Percentiles rank a stretch among this genome's conserved stretches.
Evolutionary conservation across 1,140 invertebrate species (phyloP).

Genomic region (Drosophila hydei): DNA sequence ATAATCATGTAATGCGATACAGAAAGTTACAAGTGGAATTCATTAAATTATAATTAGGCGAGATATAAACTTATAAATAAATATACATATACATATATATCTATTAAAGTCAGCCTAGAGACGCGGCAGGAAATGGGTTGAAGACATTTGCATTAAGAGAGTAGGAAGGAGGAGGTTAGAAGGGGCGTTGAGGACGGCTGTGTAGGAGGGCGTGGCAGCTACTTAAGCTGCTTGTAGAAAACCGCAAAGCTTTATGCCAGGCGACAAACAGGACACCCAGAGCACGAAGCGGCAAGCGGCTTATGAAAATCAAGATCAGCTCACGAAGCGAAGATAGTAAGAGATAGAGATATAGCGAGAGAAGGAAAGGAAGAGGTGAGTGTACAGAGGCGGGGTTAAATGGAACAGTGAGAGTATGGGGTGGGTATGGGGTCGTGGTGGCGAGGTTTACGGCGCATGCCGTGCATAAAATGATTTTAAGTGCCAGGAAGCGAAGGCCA

Average conservation of each 20-base stretch:
- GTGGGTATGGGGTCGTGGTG: background rate
- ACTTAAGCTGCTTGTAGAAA: conserved; percentile 46
- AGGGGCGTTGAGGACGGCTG: conserved; percentile 11
- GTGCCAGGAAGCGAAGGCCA: conserved; percentile 21
- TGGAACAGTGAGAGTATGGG: background rate
- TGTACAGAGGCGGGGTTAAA: too few species aligned
- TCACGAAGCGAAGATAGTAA: conserved; percentile 11
- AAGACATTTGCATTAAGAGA: conserved; percentile 25
- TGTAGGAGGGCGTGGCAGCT: background rate
- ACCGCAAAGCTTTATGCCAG: conserved; percentile 44
- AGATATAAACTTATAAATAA: background rate
- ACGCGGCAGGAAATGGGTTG: conserved; percentile 2
- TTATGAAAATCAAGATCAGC: conserved; percentile 56
- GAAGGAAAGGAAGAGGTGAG: background rate
- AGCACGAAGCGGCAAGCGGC: conserved; percentile 29
- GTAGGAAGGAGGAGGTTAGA: background rate
- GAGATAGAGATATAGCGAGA: background rate
- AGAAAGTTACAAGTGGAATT: conserved; percentile 4
- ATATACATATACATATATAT: background rate
- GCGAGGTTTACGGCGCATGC: background rate
- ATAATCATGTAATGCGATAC: conserved; percentile 7
- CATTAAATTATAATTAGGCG: conserved; percentile 20
- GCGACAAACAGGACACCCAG: conserved; percentile 12
- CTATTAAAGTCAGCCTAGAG: conserved; percentile 12
- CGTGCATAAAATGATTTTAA: conserved; percentile 52